phyloP scores from a whole-genome alignment of 2,888 invertebrate genomes.

The Parnassius orleans region DNA sequence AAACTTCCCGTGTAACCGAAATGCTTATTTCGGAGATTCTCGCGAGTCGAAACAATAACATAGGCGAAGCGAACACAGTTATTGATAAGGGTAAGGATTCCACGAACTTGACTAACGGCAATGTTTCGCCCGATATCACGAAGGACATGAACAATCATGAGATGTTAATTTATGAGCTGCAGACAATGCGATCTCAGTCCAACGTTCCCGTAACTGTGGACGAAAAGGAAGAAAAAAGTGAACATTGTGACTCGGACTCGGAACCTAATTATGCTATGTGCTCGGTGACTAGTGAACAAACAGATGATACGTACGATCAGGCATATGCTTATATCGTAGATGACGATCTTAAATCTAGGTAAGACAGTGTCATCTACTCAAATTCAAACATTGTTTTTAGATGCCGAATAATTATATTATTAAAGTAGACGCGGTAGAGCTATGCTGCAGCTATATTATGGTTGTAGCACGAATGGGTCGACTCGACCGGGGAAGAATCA shows the following conservation, averaged over 20 bases:
- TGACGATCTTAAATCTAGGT: constrained; percentile 76
- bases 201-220: constrained; percentile 59
- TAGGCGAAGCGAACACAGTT: constrained; percentile 67
- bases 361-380: constrained; percentile 12
- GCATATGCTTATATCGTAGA: constrained; percentile 73
- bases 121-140: constrained; percentile 57
- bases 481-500: no score
- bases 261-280: constrained; percentile 67
- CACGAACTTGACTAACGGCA: constrained; percentile 51
- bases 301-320: constrained; percentile 65
- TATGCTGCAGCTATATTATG: no score
- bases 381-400: no score
- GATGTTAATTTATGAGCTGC: constrained; percentile 85
- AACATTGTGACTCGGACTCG: constrained; percentile 64
- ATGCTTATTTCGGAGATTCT: constrained; percentile 77
- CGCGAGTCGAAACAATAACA: constrained; percentile 74
- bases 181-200: constrained; percentile 82
- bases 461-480: no score
- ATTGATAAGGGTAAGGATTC: constrained; percentile 74
- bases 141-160: constrained; percentile 83
- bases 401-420: no score
- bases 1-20: constrained; percentile 74
- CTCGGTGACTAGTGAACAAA: constrained; percentile 61
- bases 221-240: constrained; percentile 44
- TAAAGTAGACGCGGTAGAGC: no score